Evolutionary conservation across 2,113 vertebrate genomes (phyloP).

Genomic region (Erpornis zantholeuca): DNA sequence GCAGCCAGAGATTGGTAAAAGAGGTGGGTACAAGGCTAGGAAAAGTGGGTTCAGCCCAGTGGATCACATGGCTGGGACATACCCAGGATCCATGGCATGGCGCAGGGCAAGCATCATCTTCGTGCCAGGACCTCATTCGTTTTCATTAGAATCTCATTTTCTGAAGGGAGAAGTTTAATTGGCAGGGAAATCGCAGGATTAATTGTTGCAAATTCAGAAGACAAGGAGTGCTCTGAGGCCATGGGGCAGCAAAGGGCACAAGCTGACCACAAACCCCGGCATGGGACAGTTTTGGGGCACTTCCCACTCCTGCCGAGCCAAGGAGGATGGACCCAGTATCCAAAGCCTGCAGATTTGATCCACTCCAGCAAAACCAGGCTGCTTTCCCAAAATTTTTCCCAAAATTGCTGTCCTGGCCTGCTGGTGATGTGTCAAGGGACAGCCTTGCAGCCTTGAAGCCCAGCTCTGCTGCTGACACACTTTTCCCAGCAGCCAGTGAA

Average conservation of each 20-base stretch:
- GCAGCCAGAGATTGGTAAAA: background rate
- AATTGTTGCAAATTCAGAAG: background rate
- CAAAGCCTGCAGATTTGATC: fast-evolving
- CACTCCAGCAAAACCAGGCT: background rate
- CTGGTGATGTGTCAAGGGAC: background rate
- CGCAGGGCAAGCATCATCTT: fast-evolving
- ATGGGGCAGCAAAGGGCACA: background rate
- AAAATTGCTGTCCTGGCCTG: fast-evolving
- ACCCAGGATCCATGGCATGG: fast-evolving
- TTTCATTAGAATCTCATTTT: background rate
- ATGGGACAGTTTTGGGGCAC: fast-evolving
- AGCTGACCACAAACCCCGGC: too few species aligned
- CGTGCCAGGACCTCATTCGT: background rate
- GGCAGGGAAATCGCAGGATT: fast-evolving
- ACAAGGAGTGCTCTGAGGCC: background rate
- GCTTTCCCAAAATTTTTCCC: background rate
- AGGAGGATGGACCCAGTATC: fast-evolving
- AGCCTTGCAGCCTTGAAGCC: background rate
- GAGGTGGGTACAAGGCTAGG: background rate
- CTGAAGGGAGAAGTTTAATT: background rate
- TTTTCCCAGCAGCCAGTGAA: background rate
- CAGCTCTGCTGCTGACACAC: background rate
- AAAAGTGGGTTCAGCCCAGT: background rate
- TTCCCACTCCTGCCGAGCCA: fast-evolving
- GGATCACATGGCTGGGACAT: fast-evolving